Percentiles rank a stretch among this genome's conserved stretches.
Conservation (phyloP, 1,140 invertebrate genomes). For the Drosophila cardini region DNA sequence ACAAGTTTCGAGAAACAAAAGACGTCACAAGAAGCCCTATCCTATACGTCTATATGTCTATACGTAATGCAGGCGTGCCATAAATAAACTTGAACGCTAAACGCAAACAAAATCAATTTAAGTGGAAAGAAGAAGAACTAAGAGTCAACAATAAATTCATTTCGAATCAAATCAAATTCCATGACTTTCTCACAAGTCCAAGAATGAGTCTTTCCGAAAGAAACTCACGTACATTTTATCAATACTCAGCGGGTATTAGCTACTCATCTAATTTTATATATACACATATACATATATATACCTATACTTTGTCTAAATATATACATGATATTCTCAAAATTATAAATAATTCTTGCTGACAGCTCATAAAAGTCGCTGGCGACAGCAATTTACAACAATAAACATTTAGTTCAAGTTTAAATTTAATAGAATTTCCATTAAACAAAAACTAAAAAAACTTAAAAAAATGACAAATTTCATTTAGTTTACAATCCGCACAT, state of each 20-base stretch:
- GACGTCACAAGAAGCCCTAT: conserved; percentile 32
- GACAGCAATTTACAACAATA: conserved; percentile 6
- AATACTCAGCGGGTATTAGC: conserved; percentile 49
- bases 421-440: neutral
- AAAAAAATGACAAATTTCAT: too few species aligned
- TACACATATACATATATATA: conserved; percentile 13
- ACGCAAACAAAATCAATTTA: conserved; percentile 18
- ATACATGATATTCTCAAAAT: neutral
- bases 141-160: conserved; percentile 61
- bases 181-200: conserved; percentile 7
- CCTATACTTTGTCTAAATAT: conserved; percentile 44
- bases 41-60: neutral
- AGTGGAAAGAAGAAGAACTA: conserved; percentile 11
- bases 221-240: conserved; percentile 62
- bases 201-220: neutral
- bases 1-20: conserved; percentile 22
- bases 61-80: conserved; percentile 37
- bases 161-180: conserved; percentile 57
- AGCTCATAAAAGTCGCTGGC: conserved; percentile 11
- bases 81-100: conserved; percentile 71
- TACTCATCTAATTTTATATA: conserved; percentile 15
- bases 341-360: conserved; percentile 10
- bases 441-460: too few species aligned
- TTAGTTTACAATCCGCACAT: too few species aligned
- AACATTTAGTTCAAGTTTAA: neutral